phyloP scores from a whole-genome alignment of 1,140 invertebrate species.

The Sycophila sp. region DNA sequence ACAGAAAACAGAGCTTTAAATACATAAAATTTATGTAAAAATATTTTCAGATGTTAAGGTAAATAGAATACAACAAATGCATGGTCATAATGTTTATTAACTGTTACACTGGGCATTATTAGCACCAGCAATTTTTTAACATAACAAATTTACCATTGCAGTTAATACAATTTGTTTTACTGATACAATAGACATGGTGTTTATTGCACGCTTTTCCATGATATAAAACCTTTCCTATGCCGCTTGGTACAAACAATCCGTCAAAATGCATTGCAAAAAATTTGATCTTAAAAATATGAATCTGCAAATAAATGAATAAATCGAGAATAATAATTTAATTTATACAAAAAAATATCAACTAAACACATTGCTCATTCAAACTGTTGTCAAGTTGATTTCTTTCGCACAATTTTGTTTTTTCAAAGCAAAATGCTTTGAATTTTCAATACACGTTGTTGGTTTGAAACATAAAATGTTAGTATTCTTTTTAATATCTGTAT shows the following conservation, averaged over 20 bases:
- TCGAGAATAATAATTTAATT: conserved; percentile 61
- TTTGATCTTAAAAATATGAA: conserved; percentile 56
- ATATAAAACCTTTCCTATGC: conserved; percentile 61
- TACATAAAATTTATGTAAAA: neutral
- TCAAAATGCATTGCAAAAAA: conserved; percentile 58
- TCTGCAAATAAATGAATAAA: conserved; percentile 57
- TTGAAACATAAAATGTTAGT: too few species aligned
- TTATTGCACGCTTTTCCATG: conserved; percentile 63
- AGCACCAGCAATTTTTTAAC: conserved; percentile 56
- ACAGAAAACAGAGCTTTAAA: neutral
- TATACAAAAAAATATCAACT: conserved; percentile 62
- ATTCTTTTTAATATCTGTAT: neutral
- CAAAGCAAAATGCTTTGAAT: conserved; percentile 2
- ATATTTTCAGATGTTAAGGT: conserved; percentile 4
- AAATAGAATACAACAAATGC: conserved; percentile 49
- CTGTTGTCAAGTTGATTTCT: conserved; percentile 13
- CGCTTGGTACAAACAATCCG: conserved; percentile 58
- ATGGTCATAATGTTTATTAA: conserved; percentile 64
- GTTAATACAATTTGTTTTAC: conserved; percentile 61
- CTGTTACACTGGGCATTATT: conserved; percentile 54
- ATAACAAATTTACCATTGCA: conserved; percentile 60
- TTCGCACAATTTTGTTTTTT: conserved; percentile 7
- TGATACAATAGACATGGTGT: conserved; percentile 63
- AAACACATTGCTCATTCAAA: conserved; percentile 46
- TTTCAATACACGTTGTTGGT: neutral